Percentiles rank a stretch among this genome's conserved stretches.
Conservation (phyloP, 2,797 vertebrate genomes). For the Sternotherus odoratus region DNA sequence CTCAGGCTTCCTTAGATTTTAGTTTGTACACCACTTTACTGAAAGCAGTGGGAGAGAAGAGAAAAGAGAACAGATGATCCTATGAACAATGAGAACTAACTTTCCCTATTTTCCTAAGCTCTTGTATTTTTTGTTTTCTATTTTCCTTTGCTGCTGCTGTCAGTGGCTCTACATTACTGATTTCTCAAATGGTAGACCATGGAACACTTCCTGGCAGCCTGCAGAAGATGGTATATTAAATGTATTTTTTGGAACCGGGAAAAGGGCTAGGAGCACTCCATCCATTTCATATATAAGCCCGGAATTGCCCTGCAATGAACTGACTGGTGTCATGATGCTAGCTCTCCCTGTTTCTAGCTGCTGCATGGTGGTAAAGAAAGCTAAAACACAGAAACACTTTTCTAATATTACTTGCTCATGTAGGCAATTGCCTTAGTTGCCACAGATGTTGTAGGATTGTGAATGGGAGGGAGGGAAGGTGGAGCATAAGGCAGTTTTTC, state of each 20-base stretch:
- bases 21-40: not conserved
- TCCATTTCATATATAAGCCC: not conserved
- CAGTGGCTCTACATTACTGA: not conserved
- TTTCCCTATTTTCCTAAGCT: not conserved
- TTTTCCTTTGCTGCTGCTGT: not conserved
- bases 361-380: not conserved
- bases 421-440: not conserved
- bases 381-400: not conserved
- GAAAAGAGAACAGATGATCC: not conserved
- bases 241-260: not conserved
- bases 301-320: not conserved
- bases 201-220: not conserved
- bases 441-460: not conserved
- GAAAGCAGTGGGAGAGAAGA: not conserved
- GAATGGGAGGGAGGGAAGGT: not conserved
- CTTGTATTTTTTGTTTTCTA: not conserved
- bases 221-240: not conserved
- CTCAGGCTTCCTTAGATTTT: not conserved
- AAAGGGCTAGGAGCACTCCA: not conserved
- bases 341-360: not conserved
- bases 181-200: not conserved
- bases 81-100: fast-evolving
- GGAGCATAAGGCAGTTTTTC: not conserved
- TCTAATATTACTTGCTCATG: not conserved
- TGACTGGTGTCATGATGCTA: not conserved